phyloP scores from a whole-genome alignment of 1,140 invertebrate genomes.

The Neotoxoptera formosana region DNA sequence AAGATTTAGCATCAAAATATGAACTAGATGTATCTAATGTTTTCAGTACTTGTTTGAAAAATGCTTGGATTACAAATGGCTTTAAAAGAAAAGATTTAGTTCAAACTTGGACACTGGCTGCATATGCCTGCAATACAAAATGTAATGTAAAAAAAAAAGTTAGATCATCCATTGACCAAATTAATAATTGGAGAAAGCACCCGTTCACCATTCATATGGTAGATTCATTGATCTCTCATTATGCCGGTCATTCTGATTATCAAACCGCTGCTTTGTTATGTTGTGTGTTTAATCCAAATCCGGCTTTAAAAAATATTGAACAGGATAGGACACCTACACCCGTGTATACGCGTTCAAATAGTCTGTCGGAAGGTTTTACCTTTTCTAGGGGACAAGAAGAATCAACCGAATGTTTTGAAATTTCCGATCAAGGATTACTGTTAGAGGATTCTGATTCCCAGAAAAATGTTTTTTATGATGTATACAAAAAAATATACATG shows the following conservation, averaged over 20 bases:
- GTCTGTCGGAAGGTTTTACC: conserved; percentile 36
- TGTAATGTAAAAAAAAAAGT: conserved; percentile 61
- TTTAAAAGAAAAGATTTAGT: conserved; percentile 82
- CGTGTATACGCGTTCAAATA: conserved; percentile 29
- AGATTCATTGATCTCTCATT: conserved; percentile 82
- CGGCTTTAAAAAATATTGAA: conserved; percentile 62
- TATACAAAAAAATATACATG: conserved; percentile 86
- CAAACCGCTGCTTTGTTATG: conserved; percentile 93
- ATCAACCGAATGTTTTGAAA: conserved; percentile 50
- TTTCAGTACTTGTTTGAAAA: conserved; percentile 78
- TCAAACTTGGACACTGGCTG: conserved; percentile 84
- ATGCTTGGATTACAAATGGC: conserved; percentile 77
- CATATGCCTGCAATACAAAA: conserved; percentile 68
- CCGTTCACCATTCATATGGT: conserved; percentile 87
- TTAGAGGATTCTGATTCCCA: conserved; percentile 27
- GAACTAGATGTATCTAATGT: conserved; percentile 65
- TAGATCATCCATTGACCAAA: conserved; percentile 66
- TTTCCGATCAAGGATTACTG: conserved; percentile 44
- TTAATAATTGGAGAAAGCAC: conserved; percentile 78
- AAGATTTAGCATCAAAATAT: conserved; percentile 83
- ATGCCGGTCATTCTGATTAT: conserved; percentile 80
- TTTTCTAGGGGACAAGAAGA: conserved; percentile 52
- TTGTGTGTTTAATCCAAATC: conserved; percentile 78
- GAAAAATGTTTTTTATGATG: conserved; percentile 75
- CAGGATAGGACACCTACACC: conserved; percentile 60